Evolutionary conservation across 2,888 invertebrate species (phyloP).

Genomic region (Girardia tigrina): DNA sequence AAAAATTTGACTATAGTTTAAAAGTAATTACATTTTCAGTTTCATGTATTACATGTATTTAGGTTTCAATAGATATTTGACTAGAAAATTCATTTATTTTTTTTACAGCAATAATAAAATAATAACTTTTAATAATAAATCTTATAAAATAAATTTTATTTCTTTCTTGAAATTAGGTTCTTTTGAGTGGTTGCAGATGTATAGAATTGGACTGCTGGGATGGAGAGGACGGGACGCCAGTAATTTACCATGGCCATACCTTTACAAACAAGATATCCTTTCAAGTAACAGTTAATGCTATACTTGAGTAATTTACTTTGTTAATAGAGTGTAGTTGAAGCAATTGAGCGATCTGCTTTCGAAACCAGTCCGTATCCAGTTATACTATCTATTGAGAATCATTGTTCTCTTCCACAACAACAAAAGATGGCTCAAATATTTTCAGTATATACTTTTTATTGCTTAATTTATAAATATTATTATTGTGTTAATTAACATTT

Average conservation of each 20-base stretch:
- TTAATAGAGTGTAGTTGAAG: conserved; percentile 67
- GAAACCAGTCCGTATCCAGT: conserved; percentile 78
- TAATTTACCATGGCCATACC: conserved; percentile 88
- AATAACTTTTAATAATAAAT: too few relatives aligned
- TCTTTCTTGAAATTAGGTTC: conserved; percentile 54
- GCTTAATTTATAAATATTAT: too few relatives aligned
- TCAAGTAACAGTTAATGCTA: conserved; percentile 45
- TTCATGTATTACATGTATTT: too few relatives aligned
- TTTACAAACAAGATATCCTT: conserved; percentile 89
- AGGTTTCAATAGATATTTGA: too few relatives aligned
- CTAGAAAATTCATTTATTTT: too few relatives aligned
- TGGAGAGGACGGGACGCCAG: conserved; percentile 82
- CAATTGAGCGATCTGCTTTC: conserved; percentile 80
- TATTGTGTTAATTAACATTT: too few relatives aligned
- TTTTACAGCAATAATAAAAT: too few relatives aligned
- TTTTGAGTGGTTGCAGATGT: conserved; percentile 78
- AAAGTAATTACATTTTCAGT: too few relatives aligned
- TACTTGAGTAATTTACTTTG: not conserved
- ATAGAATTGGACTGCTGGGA: conserved; percentile 93
- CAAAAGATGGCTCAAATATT: conserved; percentile 85
- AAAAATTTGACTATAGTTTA: too few relatives aligned
- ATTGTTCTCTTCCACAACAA: conserved; percentile 82
- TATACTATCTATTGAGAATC: conserved; percentile 83
- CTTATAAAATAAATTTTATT: too few relatives aligned
- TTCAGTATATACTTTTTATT: conserved; percentile 56